Evolutionary conservation across 2,113 vertebrate genomes (phyloP), one percentile per base, ranked within the genome.

Genomic region (Ageneiosus marmoratus): DNA sequence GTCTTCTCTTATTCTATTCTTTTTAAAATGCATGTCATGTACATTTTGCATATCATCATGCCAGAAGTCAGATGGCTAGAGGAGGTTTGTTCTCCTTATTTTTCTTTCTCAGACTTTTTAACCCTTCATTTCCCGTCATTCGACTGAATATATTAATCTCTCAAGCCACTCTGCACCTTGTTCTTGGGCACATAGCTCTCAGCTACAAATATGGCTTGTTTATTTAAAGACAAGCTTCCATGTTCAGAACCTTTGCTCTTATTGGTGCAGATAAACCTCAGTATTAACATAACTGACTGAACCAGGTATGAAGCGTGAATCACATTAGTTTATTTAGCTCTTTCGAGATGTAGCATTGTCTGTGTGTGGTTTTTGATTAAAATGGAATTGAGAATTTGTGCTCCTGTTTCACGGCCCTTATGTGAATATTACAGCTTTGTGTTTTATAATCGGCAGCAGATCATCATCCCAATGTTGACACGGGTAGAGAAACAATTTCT

Each of bases 41-140:
- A 74, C 87, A 84, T 89, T 41, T 89, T 87, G 85, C 80, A 79
- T 81, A 85, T 87, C 82, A 81, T 75, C 44, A 78, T 77, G 51
- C 83, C 76, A 82, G 87, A 83, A 72, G 81, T 87, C 85, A 87
- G 79, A 81, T 53, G 63, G 76, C 85, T 63, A 70, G 78, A 55
- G 82, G n/a, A 83, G 79, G 51, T 77, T 56, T 67, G 24, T 29
- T 62, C 12, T 79, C 56, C 22, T 41, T 78, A 55, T 34, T 60
- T 58, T 65, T 29, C 51, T 58, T 62, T 51, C 58, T 20, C 72
- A 48, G 41, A 46, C 32, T 41, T 41, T 55, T 20, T 51, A 34
- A 9, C 41, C n/a, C 5, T 11, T n/a, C 50, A 5, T 37, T 77
- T 63, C 32, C 58, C 46, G 34, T 60, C 48, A 44, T 53, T 56